Conservation (phyloP, 2,113 vertebrate species). For the Sylvietta virens region DNA sequence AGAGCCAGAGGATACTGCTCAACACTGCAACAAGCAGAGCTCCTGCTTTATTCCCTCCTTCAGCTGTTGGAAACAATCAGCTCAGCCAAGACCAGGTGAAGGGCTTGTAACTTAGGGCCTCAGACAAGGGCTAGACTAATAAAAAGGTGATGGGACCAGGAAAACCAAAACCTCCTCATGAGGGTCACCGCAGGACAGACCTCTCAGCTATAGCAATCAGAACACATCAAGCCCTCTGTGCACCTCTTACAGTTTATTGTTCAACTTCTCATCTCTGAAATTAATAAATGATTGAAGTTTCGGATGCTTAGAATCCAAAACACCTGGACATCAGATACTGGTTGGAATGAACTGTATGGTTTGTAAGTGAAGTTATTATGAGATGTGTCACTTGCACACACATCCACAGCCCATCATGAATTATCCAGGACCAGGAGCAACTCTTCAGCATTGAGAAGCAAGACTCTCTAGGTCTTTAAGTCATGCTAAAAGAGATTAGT, state of each 20-base stretch:
- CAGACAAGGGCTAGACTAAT: neutral
- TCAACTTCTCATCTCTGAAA: neutral
- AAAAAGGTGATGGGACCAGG: neutral
- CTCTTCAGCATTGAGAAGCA: fast-evolving
- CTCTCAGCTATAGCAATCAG: neutral
- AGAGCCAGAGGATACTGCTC: neutral
- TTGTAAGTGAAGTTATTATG: fast-evolving
- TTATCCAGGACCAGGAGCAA: neutral
- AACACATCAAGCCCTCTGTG: neutral
- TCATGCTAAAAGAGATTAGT: neutral
- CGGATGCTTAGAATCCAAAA: neutral
- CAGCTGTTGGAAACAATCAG: neutral
- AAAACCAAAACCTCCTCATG: neutral
- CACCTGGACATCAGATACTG: neutral
- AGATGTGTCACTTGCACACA: neutral
- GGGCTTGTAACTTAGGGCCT: neutral
- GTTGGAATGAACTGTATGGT: neutral
- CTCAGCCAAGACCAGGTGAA: neutral
- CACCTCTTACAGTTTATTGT: neutral
- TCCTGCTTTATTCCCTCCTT: neutral
- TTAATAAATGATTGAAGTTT: neutral
- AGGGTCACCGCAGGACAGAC: neutral
- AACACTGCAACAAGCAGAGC: neutral
- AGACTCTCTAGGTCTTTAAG: neutral
- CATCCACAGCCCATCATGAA: neutral